A percentile compares a stretch with the other conserved stretches of the same genome.
Evolutionary conservation across 2,888 invertebrate genomes (phyloP).

Genomic region (Macrosoma leucophasiata): DNA sequence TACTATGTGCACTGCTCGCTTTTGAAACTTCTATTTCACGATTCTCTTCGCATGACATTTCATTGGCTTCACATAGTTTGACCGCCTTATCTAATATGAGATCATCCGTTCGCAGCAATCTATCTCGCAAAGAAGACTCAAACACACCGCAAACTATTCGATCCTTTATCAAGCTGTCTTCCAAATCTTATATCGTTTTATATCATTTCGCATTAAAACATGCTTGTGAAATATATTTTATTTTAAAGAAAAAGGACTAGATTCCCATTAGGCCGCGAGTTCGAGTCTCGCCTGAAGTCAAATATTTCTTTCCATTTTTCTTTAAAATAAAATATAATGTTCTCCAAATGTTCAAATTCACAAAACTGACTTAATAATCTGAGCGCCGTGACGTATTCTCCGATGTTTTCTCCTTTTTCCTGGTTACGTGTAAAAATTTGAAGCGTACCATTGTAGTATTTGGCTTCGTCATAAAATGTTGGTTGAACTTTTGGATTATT

Average conservation of each 20-base stretch:
- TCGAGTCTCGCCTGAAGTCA: too few relatives aligned
- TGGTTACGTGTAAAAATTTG: slow-evolving; percentile 25
- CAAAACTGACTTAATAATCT: slow-evolving; percentile 19
- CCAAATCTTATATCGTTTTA: too few relatives aligned
- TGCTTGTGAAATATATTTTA: too few relatives aligned
- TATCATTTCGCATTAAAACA: too few relatives aligned
- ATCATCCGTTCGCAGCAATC: slow-evolving; percentile 11
- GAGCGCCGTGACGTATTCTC: slow-evolving; percentile 23
- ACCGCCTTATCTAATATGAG: slow-evolving; percentile 10
- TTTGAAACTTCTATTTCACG: slow-evolving; percentile 2
- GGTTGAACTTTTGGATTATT: slow-evolving; percentile 19
- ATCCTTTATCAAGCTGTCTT: slow-evolving; percentile 17
- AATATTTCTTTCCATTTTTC: too few relatives aligned
- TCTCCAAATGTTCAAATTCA: slow-evolving; percentile 18
- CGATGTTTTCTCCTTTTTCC: slow-evolving; percentile 20
- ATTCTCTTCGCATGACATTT: slow-evolving; percentile 12
- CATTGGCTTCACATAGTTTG: slow-evolving; percentile 13
- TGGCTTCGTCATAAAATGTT: slow-evolving; percentile 23
- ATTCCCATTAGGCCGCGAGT: too few relatives aligned
- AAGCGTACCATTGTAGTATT: slow-evolving; percentile 21
- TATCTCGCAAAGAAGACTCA: slow-evolving; percentile 9
- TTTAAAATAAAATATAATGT: too few relatives aligned
- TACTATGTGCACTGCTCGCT: not conserved
- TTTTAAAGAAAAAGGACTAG: too few relatives aligned
- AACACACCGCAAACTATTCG: too few relatives aligned